Evolutionary conservation across 2,888 invertebrate species (phyloP).

Genomic region (Electrophaes corylata): DNA sequence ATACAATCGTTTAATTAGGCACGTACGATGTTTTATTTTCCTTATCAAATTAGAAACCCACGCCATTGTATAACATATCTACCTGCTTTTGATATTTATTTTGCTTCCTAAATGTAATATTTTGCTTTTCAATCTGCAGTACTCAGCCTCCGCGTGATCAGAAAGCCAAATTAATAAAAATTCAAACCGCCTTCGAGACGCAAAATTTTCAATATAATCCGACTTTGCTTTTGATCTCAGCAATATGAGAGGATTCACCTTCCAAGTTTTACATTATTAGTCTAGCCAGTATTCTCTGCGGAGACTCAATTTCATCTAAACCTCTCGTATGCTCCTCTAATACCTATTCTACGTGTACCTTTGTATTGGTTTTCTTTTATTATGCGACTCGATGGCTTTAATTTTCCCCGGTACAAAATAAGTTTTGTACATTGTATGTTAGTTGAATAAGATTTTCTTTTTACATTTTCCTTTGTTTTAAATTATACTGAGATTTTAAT

Average conservation of each 20-base stretch:
- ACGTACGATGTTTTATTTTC: too few relatives aligned
- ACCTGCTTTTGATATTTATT: neutral
- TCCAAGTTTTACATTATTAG: constrained; percentile 48
- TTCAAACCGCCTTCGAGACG: constrained; percentile 39
- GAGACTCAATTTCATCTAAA: constrained; percentile 51
- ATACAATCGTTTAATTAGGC: too few relatives aligned
- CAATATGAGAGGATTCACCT: constrained; percentile 44
- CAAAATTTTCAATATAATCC: constrained; percentile 47
- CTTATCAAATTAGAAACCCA: too few relatives aligned
- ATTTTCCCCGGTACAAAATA: constrained; percentile 25
- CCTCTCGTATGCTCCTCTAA: constrained; percentile 42
- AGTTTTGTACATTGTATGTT: constrained; percentile 8
- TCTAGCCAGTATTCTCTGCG: constrained; percentile 46
- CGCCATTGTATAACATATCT: neutral
- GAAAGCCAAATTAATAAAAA: constrained; percentile 42
- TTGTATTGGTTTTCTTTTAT: constrained; percentile 46
- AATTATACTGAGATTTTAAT: too few relatives aligned
- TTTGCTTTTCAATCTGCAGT: neutral
- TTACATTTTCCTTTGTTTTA: neutral
- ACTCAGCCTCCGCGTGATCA: neutral
- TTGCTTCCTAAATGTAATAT: neutral
- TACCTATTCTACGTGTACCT: constrained; percentile 42
- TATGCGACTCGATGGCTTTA: constrained; percentile 33
- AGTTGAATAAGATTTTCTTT: constrained; percentile 10
- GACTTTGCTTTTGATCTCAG: constrained; percentile 47